Conservation (phyloP, 2,797 vertebrate species). For the Hirundo rustica region DNA sequence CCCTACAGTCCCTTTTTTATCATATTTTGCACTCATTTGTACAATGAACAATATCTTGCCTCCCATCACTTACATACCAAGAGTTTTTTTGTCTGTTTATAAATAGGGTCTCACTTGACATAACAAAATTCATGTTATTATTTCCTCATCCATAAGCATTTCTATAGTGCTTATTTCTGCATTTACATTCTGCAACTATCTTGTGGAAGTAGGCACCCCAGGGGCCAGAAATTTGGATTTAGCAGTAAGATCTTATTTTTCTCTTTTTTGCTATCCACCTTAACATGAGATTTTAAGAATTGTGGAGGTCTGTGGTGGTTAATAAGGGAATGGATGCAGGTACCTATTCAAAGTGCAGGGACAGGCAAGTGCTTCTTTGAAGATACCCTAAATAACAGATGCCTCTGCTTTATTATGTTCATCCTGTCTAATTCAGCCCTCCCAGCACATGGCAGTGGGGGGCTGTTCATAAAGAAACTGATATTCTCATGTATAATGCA, state of each 20-base stretch:
- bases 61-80: conserved; percentile 43
- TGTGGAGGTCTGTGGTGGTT: background rate
- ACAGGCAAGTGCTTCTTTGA: background rate
- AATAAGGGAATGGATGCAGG: background rate
- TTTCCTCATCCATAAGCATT: conserved; percentile 58
- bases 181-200: conserved; percentile 40
- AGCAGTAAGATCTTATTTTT: background rate
- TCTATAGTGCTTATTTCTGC: conserved; percentile 19
- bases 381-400: background rate
- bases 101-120: conserved; percentile 54
- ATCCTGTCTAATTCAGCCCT: conserved; percentile 38
- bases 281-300: background rate
- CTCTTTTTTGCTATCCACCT: background rate
- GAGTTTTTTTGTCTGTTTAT: conserved; percentile 64
- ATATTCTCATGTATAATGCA: conserved; percentile 50
- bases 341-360: background rate
- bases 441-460: background rate
- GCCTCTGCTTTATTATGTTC: conserved; percentile 32
- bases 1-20: conserved; percentile 16
- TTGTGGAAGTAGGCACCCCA: background rate
- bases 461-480: background rate
- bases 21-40: conserved; percentile 45
- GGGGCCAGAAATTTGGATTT: conserved; percentile 21
- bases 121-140: conserved; percentile 47
- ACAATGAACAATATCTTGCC: conserved; percentile 39